Evolutionary conservation across 1,140 invertebrate species (phyloP), one percentile per base, ranked within the genome.

Genomic region (Temnothorax nylanderi): DNA sequence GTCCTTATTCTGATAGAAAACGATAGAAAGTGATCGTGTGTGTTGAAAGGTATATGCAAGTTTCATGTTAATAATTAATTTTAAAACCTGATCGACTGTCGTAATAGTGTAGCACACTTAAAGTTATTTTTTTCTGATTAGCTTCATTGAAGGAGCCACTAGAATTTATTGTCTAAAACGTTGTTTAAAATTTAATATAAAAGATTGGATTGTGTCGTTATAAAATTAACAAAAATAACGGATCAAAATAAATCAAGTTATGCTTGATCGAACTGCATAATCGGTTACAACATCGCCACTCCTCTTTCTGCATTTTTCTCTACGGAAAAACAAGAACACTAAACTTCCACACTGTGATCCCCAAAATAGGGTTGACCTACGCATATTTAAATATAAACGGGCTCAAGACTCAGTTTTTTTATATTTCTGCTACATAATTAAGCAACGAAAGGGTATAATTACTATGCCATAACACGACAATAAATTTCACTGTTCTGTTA

Each of bases 391-490:
- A 75, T 84, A 47, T 49, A 21, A 56, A 71, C 11, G 7, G 21
- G 34, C 60, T 4, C 67, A 72, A 26, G 26, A 26, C 1, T 1
- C 26, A 26, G 7, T 49, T 37, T 72, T n/a, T 60, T 54, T 69
- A 54, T 56, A 60, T 60, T 47, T 54, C 13, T 16, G 18, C n/a
- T 21, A n/a, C 32, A 18, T 34, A 75, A 74, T 82, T 72, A 82
- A 60, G 8, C 16, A n/a, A 54, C 21, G 7, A 65, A 60, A 58
- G 0, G 3, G 10, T 44, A 7, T n/a, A 11, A 84, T 60, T 74
- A 60, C 4, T 11, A 18, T 34, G 34, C 18, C 11, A n/a, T 3
- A 75, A 2, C 26, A 3, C 16, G 26, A 58, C 26, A 21, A 72
- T 72, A 47, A 47, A 69, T 8, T 51, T 69, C 10, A 47, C 13